Percentiles rank a stretch among this genome's conserved stretches.
These are phyloP conservation scores for Lanistes nyassanus DNA, from an alignment of 1,140 invertebrate genomes.

Conservation along the genomic window DNA sequence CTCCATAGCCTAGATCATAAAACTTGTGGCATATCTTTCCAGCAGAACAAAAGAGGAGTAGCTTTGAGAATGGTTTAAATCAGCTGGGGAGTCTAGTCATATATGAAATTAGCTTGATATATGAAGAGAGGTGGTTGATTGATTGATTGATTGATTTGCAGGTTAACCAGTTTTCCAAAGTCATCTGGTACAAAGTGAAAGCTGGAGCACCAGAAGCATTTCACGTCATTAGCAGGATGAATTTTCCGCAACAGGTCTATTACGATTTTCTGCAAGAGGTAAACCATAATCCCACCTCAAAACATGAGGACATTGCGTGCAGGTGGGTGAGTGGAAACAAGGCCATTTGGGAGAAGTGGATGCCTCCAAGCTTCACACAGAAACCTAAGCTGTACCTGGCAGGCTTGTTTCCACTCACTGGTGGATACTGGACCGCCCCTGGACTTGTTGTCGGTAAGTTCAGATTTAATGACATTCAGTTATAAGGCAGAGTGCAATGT, in stretches of 20 bases:
- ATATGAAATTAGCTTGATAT: too few species aligned
- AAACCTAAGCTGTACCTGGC: constrained; percentile 74
- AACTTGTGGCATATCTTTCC: too few species aligned
- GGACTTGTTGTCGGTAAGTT: constrained; percentile 72
- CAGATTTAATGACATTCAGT: too few species aligned
- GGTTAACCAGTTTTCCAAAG: constrained; percentile 73
- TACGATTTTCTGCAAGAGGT: constrained; percentile 66
- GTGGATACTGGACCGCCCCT: constrained; percentile 71
- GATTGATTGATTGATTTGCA: background rate
- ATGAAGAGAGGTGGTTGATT: too few species aligned
- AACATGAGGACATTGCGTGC: constrained; percentile 72
- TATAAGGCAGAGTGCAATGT: too few species aligned
- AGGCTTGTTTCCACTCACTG: constrained; percentile 81
- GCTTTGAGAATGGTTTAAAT: too few species aligned
- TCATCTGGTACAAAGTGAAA: constrained; percentile 73
- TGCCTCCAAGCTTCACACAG: constrained; percentile 67
- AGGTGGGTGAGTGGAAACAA: constrained; percentile 74
- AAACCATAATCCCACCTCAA: background rate
- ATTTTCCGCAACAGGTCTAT: constrained; percentile 71
- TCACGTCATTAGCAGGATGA: constrained; percentile 71
- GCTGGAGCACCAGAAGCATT: constrained; percentile 57
- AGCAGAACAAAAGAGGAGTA: too few species aligned
- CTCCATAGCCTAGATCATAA: too few species aligned
- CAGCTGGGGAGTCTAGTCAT: too few species aligned
- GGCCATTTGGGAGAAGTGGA: constrained; percentile 71